phyloP scores from a whole-genome alignment of 2,113 vertebrate species.

The Mobula birostris region DNA sequence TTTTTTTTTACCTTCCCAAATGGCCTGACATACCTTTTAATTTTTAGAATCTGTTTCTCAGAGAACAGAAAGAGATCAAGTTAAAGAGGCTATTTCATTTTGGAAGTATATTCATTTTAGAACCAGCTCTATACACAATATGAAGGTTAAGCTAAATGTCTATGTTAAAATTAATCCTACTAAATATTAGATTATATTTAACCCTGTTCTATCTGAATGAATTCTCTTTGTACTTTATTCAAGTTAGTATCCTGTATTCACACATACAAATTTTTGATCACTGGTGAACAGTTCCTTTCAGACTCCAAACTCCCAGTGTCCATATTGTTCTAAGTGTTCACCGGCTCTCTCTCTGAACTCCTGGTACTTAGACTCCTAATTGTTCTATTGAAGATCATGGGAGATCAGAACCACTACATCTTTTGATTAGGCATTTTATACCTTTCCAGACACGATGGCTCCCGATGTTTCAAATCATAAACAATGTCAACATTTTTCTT shows the following conservation, averaged over 20 bases:
- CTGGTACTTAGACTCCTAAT: too few species aligned
- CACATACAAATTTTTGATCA: too few species aligned
- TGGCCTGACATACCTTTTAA: slow-evolving; percentile 29
- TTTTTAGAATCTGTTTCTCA: slow-evolving; percentile 34
- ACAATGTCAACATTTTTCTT: too few species aligned
- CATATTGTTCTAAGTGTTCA: too few species aligned
- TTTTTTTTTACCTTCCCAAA: slow-evolving; percentile 7
- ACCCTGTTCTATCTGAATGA: background rate
- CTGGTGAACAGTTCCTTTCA: too few species aligned
- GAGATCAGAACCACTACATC: too few species aligned
- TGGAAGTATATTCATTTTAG: background rate
- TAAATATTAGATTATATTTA: background rate
- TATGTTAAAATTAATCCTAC: background rate
- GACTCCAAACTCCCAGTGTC: too few species aligned
- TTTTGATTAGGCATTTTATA: too few species aligned
- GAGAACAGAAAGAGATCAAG: slow-evolving; percentile 19
- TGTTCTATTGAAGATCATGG: too few species aligned
- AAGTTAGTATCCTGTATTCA: background rate
- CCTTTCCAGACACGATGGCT: too few species aligned
- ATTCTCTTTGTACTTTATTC: background rate
- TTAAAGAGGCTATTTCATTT: slow-evolving; percentile 36
- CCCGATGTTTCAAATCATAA: too few species aligned
- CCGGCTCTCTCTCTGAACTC: too few species aligned
- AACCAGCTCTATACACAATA: background rate
- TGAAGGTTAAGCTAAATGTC: background rate